Evolutionary conservation across 37 sponge, comb jelly and placozoan species (phyloP).

Genomic region (Cliona cf. orientalis): DNA sequence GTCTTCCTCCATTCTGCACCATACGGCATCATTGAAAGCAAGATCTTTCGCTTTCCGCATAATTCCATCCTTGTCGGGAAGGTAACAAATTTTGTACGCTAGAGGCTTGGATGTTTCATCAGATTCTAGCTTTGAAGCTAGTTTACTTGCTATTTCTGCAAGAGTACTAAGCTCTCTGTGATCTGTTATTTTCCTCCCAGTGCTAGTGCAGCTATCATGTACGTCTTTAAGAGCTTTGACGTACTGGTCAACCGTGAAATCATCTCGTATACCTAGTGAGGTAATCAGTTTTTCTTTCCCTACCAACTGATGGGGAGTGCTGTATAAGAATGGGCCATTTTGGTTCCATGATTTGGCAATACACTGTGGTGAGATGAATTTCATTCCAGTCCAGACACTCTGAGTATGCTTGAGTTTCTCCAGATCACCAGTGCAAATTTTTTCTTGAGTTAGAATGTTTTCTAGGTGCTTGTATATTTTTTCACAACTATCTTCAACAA

Average conservation of each 20-base stretch:
- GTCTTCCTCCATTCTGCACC: slow-evolving; percentile 18
- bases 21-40: slow-evolving; percentile 55
- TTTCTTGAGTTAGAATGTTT: no score
- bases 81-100: neutral
- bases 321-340: slow-evolving; percentile 56
- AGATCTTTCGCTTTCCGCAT: slow-evolving; percentile 24
- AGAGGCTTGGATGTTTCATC: neutral
- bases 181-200: no score
- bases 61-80: slow-evolving; percentile 38
- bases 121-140: neutral
- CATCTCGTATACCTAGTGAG: slow-evolving; percentile 25
- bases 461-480: no score
- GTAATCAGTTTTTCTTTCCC: slow-evolving; percentile 13
- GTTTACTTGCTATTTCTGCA: neutral
- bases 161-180: slow-evolving; percentile 3
- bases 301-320: slow-evolving; percentile 15
- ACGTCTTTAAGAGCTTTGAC: neutral
- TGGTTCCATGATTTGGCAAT: neutral
- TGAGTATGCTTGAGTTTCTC: neutral
- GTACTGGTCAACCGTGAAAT: slow-evolving; percentile 4
- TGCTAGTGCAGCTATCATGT: no score
- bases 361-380: neutral
- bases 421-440: slow-evolving; percentile 16
- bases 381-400: slow-evolving; percentile 19
- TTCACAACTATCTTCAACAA: no score